Conservation (phyloP, 2,888 invertebrate genomes). For the Drosophila melanocephala region DNA sequence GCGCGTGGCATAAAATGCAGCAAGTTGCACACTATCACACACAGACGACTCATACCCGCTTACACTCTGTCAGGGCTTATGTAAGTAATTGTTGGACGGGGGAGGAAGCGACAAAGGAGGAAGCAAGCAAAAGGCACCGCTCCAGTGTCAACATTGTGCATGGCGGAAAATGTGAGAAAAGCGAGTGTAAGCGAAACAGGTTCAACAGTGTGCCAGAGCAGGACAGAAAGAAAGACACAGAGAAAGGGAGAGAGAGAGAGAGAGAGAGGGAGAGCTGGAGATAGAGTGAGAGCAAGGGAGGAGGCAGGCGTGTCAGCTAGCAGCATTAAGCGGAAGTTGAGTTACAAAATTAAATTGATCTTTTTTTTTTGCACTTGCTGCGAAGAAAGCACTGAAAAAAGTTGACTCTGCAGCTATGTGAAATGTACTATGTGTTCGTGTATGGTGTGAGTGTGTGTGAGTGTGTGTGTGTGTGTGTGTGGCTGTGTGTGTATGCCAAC, state of each 20-base stretch:
- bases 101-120: conserved; percentile 17
- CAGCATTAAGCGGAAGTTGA: conserved; percentile 77
- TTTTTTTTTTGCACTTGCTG: conserved; percentile 51
- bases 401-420: conserved; percentile 52
- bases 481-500: conserved; percentile 50
- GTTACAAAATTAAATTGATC: conserved; percentile 82
- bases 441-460: conserved; percentile 2
- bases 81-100: conserved; percentile 49
- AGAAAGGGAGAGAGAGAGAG: not conserved
- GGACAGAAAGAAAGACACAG: conserved; percentile 10
- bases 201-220: conserved; percentile 24
- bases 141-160: conserved; percentile 78
- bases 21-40: conserved; percentile 37
- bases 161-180: conserved; percentile 71
- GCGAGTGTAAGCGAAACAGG: conserved; percentile 47
- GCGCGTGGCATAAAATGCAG: conserved; percentile 59
- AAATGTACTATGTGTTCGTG: not conserved
- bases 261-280: not conserved
- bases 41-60: conserved; percentile 8
- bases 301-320: conserved; percentile 53
- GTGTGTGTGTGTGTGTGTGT: conserved; percentile 1
- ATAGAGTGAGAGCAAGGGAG: not conserved
- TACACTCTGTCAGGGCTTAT: conserved; percentile 59
- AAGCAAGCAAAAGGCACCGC: conserved; percentile 59
- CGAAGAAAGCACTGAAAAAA: conserved; percentile 46